Percentiles rank a stretch among this genome's conserved stretches.
Conservation (phyloP, 2,113 vertebrate species). For the Callipepla squamata region DNA sequence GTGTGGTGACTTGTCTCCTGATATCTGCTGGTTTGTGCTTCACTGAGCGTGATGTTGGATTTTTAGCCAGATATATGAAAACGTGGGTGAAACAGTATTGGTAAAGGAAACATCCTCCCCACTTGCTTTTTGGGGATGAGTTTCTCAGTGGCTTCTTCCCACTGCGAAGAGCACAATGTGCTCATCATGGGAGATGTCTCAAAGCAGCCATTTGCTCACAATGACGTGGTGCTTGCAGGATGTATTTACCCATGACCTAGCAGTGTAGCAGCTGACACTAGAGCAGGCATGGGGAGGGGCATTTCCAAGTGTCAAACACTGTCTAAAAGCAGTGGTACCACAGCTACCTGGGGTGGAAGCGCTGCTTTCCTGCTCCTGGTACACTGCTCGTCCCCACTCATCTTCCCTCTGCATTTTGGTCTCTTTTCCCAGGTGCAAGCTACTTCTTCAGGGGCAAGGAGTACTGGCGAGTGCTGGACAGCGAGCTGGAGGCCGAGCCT, state of each 20-base stretch:
- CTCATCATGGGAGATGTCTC: neutral
- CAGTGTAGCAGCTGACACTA: neutral
- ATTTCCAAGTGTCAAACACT: neutral
- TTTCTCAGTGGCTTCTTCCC: neutral
- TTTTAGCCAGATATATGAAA: neutral
- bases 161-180: neutral
- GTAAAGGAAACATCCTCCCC: neutral
- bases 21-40: neutral
- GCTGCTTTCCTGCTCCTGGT: neutral
- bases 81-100: neutral
- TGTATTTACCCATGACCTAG: neutral
- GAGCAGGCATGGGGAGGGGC: neutral
- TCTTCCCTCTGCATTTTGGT: neutral
- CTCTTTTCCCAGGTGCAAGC: constrained; percentile 81
- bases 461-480: constrained; percentile 92
- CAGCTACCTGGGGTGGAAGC: neutral
- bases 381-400: rapidly evolving
- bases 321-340: neutral
- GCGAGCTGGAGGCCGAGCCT: constrained; percentile 84
- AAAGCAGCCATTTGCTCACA: neutral
- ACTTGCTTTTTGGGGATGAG: neutral
- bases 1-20: neutral
- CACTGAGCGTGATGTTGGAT: neutral
- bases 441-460: constrained; percentile 96
- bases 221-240: neutral